Conservation (phyloP, 30 jellyfish, hydroid and myxozoan species). For the Turritopsis rubra region DNA sequence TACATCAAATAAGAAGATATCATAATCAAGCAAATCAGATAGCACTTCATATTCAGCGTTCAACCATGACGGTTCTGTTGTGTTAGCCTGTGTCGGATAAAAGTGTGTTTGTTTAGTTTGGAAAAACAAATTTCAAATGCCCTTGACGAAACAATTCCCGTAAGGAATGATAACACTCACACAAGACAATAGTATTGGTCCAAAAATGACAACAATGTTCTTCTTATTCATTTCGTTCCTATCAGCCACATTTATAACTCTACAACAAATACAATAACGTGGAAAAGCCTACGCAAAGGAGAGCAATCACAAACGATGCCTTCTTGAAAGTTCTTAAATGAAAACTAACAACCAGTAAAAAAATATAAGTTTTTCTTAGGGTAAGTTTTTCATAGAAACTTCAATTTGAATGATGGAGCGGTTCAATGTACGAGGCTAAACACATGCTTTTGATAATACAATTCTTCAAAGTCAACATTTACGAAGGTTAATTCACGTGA, state of each 20-base stretch:
- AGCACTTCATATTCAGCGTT: constrained; percentile 45
- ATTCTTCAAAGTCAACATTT: neutral
- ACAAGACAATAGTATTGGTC: constrained; percentile 52
- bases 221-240: constrained; percentile 43
- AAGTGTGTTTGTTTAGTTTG: too few species aligned
- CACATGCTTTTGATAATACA: too few species aligned
- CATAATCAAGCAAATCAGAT: constrained; percentile 41
- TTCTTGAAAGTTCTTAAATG: too few species aligned
- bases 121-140: too few species aligned
- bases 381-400: too few species aligned
- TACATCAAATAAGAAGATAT: constrained; percentile 56
- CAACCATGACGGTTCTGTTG: constrained; percentile 42
- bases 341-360: too few species aligned
- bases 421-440: too few species aligned
- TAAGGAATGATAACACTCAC: constrained; percentile 24
- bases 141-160: neutral
- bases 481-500: neutral
- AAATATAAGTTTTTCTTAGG: too few species aligned
- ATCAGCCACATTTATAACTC: constrained; percentile 42
- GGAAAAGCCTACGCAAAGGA: neutral
- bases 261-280: neutral
- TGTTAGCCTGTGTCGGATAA: constrained; percentile 38
- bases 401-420: too few species aligned
- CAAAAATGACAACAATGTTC: constrained; percentile 57
- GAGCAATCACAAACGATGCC: too few species aligned